phyloP scores from a whole-genome alignment of 2,797 vertebrate species.

The Halcyon smyrnensis region DNA sequence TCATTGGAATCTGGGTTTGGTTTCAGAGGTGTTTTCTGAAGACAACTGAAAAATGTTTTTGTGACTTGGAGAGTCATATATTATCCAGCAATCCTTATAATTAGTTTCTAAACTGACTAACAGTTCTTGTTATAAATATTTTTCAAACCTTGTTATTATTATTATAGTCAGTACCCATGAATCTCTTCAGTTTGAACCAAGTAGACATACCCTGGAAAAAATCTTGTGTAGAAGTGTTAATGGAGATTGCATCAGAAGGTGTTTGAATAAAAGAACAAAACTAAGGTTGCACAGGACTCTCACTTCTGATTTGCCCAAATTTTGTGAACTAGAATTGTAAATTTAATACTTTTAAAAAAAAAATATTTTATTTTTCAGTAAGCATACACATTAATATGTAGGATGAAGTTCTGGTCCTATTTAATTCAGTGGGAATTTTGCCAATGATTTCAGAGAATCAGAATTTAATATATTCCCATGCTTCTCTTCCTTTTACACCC shows the following conservation, averaged over 20 bases:
- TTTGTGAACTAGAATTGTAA: neutral
- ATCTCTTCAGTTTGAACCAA: neutral
- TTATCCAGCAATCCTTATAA: neutral
- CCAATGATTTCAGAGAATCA: neutral
- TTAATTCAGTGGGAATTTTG: constrained; percentile 14
- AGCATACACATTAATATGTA: neutral
- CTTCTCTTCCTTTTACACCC: neutral
- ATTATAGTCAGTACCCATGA: neutral
- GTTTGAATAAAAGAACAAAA: neutral
- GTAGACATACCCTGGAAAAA: neutral
- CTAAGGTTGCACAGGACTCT: neutral
- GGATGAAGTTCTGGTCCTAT: neutral
- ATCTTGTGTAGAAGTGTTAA: neutral
- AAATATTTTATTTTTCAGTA: neutral
- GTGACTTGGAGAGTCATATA: neutral
- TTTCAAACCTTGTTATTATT: neutral
- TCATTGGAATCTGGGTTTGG: neutral
- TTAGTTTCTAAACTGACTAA: neutral
- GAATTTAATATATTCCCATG: neutral
- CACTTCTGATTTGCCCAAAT: neutral
- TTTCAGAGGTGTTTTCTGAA: constrained; percentile 3
- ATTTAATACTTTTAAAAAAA: neutral
- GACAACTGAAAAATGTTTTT: neutral
- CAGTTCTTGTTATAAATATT: neutral
- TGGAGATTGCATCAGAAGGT: neutral